Evolutionary conservation across 2,797 vertebrate species (phyloP).

Genomic region (Gambelia wislizenii): DNA sequence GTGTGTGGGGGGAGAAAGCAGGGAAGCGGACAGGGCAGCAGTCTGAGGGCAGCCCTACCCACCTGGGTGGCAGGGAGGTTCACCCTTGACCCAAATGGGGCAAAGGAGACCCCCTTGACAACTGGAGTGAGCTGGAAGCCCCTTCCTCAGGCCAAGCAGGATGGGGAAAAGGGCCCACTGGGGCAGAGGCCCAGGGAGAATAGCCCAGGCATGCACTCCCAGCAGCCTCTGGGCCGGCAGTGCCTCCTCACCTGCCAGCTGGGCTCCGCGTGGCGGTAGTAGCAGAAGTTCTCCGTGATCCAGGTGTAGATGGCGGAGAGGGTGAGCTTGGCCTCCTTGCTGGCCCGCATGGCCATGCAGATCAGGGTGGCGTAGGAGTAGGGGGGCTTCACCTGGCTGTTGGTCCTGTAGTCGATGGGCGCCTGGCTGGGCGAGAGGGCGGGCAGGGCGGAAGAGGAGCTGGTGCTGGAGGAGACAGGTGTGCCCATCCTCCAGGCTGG

Average conservation of each 20-base stretch:
- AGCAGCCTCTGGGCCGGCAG: too few species aligned
- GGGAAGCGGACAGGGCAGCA: too few species aligned
- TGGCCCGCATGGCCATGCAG: slow-evolving; percentile 91
- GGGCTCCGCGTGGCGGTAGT: slow-evolving; percentile 89
- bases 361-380: slow-evolving; percentile 89
- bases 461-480: slow-evolving; percentile 78
- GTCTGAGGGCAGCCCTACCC: neutral
- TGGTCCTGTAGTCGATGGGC: slow-evolving; percentile 86
- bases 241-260: slow-evolving; percentile 87
- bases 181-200: neutral
- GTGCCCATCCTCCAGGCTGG: slow-evolving; percentile 80
- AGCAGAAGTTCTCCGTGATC: slow-evolving; percentile 91
- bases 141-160: neutral
- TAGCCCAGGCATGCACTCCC: neutral
- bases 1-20: accelerated
- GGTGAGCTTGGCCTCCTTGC: slow-evolving; percentile 87
- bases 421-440: slow-evolving; percentile 45
- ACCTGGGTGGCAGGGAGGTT: neutral
- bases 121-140: too few species aligned
- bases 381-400: slow-evolving; percentile 85
- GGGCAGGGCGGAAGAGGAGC: slow-evolving; percentile 56
- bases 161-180: neutral
- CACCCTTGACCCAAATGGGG: neutral
- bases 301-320: slow-evolving; percentile 89
- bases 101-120: neutral